Base-by-base conservation (phyloP, 2,888 invertebrate genomes). In the Drosophila ezoana region DNA sequence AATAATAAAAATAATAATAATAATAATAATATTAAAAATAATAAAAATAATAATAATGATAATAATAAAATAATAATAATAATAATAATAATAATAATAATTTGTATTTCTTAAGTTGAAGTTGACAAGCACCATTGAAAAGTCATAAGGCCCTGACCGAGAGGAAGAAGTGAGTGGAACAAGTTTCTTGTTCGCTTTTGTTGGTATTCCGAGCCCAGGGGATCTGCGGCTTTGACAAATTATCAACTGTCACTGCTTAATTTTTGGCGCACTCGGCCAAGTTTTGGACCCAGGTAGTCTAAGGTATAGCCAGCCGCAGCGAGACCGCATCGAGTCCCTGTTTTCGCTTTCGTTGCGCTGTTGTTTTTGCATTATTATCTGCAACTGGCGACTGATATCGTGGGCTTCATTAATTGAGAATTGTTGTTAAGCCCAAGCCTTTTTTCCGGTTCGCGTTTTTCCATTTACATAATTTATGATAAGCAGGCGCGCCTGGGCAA, bases 381-480 rank as follows among this genome's bases (percentile, higher is more conserved):
- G 78, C 71, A 69, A 80, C 72, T 71, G 74, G 70, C 73, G 86
- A 89, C 89, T 87, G 85, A 89, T 89, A 90, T 89, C 86, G 83
- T 70, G 79, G 79, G 68, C 70, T 91, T 91, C 91, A 91, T 89
- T 90, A 90, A 90, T 90, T 91, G 90, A 90, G 91, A 90, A 91
- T 87, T 87, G 90, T 77, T 91, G 90, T 90, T 90, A 86, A 82
- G 67, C 66, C 79, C 77, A 76, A 76, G 90, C 79, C 90, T 89
- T 88, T 88, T 83, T 85, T 85, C 90, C 86, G 88, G 71, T 78
- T 85, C 74, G 72, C 89, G 79, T 84, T 84, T 87, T 88, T 81
- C 88, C 89, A 91, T 91, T 91, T 90, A 90, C 91, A 91, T 91
- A 91, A 91, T 90, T 91, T 91, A 91, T 90, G 91, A 90, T 90